Conservation (phyloP, 2,797 vertebrate species). For the Mormyrops attenuatus region DNA sequence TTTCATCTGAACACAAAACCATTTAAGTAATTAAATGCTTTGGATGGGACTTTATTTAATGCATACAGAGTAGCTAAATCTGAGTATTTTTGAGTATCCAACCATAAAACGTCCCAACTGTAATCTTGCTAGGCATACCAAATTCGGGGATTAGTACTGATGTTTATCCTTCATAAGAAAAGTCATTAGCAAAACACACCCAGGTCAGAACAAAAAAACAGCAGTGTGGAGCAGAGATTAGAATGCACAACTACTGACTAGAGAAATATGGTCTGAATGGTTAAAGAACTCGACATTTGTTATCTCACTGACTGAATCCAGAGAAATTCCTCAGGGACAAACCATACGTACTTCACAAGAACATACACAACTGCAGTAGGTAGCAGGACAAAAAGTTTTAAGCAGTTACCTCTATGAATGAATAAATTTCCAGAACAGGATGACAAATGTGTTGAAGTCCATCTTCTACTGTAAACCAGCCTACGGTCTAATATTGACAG, state of each 20-base stretch:
- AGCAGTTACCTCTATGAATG: not conserved
- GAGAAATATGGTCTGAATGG: not conserved
- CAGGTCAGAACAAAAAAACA: not conserved
- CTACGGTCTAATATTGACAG: not conserved
- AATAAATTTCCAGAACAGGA: not conserved
- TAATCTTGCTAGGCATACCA: not conserved
- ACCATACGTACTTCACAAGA: not conserved
- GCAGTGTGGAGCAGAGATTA: not conserved
- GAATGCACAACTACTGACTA: not conserved
- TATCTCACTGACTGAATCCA: not conserved
- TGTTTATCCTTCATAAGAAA: not conserved
- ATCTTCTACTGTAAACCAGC: not conserved
- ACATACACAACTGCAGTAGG: not conserved
- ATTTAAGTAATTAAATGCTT: not conserved
- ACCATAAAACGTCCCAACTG: not conserved
- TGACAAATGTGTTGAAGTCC: not conserved
- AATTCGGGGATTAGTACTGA: not conserved
- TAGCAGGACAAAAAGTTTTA: not conserved
- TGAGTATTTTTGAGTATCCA: not conserved
- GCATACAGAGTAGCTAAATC: not conserved
- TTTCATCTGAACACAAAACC: not conserved
- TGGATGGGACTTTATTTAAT: not conserved
- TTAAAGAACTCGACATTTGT: not conserved
- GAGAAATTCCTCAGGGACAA: conserved; percentile 6
- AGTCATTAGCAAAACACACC: not conserved